These are phyloP conservation scores for Apus apus DNA, from an alignment of 2,113 vertebrate species.

Conservation along the genomic window DNA sequence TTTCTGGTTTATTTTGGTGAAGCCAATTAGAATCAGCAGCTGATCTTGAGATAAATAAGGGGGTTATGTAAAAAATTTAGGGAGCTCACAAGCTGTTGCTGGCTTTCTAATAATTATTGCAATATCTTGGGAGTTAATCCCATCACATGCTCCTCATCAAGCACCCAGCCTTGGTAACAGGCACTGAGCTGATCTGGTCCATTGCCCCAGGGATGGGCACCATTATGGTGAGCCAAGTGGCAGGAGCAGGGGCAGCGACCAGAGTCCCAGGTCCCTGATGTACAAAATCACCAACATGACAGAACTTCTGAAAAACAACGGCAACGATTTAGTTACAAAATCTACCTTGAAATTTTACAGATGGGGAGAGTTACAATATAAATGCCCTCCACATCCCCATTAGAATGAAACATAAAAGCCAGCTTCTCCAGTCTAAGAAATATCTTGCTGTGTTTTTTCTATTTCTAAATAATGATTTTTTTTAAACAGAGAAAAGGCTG, in stretches of 20 bases:
- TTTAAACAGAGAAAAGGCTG: background rate
- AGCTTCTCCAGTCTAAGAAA: background rate
- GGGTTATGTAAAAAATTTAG: background rate
- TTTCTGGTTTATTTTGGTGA: slow-evolving; percentile 11
- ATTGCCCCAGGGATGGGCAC: background rate
- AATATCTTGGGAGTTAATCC: background rate
- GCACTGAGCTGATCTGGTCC: background rate
- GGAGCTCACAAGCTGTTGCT: background rate
- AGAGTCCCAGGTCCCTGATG: background rate
- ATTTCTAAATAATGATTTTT: background rate
- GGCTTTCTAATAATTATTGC: background rate
- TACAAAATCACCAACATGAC: background rate
- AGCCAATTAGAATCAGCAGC: background rate
- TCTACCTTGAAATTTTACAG: background rate
- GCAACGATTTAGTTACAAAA: background rate
- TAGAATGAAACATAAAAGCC: background rate
- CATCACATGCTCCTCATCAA: fast-evolving
- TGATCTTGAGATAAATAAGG: background rate
- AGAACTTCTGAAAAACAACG: background rate
- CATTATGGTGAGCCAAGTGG: background rate
- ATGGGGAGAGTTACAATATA: background rate
- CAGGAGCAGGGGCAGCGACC: background rate
- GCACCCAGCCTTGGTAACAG: background rate
- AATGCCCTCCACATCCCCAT: background rate
- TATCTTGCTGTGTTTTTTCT: background rate